Percentiles rank a stretch among this genome's conserved stretches.
These are phyloP conservation scores for Liodrosophila aerea DNA, from an alignment of 2,888 invertebrate species.

Conservation along the genomic window DNA sequence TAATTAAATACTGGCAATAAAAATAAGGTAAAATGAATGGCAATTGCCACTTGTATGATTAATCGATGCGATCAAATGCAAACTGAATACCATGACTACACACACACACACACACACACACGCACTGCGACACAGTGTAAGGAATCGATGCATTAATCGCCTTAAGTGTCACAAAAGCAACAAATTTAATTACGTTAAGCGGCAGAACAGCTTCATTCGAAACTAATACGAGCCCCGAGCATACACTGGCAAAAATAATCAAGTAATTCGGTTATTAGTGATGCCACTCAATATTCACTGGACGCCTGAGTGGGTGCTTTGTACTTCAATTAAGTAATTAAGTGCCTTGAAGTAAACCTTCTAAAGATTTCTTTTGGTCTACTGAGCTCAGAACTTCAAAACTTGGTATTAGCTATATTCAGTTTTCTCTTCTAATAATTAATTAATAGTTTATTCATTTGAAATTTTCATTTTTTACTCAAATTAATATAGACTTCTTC, in stretches of 20 bases:
- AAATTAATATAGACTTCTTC: too few relatives aligned
- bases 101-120: background rate
- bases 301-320: too few relatives aligned
- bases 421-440: too few relatives aligned
- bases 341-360: too few relatives aligned
- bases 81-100: constrained; percentile 8
- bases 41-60: constrained; percentile 47
- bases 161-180: constrained; percentile 59
- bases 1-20: background rate
- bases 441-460: too few relatives aligned
- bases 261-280: too few relatives aligned
- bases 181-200: constrained; percentile 59
- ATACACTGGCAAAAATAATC: background rate
- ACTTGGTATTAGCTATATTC: too few relatives aligned
- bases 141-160: constrained; percentile 52
- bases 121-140: background rate
- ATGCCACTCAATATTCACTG: too few relatives aligned
- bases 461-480: too few relatives aligned
- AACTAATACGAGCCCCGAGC: constrained; percentile 13
- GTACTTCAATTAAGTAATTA: too few relatives aligned
- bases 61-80: constrained; percentile 51
- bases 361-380: too few relatives aligned
- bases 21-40: constrained; percentile 13
- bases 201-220: constrained; percentile 3
- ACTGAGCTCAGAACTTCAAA: too few relatives aligned